Conservation (phyloP, 1,140 invertebrate genomes). For the Brachionus sp. region DNA sequence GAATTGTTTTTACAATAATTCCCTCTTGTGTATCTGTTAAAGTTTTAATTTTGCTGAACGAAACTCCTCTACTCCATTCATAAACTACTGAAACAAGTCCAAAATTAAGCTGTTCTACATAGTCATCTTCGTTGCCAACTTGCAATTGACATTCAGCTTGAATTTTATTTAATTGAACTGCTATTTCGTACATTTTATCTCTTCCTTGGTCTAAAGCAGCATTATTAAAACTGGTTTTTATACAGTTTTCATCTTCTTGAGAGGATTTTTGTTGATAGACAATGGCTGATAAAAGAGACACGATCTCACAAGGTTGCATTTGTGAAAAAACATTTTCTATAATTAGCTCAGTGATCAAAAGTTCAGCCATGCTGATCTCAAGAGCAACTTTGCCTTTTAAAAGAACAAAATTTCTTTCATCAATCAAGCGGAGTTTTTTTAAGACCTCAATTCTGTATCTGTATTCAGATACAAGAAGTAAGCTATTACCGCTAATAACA, state of each 20-base stretch:
- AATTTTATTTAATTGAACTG: constrained; percentile 61
- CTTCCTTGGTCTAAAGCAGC: constrained; percentile 60
- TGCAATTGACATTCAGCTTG: constrained; percentile 64
- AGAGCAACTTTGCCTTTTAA: constrained; percentile 90
- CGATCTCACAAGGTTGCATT: constrained; percentile 81
- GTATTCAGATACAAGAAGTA: constrained; percentile 73
- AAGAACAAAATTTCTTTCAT: constrained; percentile 70
- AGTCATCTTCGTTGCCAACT: constrained; percentile 60
- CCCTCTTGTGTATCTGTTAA: constrained; percentile 68
- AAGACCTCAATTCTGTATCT: constrained; percentile 72
- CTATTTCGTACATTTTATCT: constrained; percentile 61
- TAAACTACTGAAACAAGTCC: constrained; percentile 87
- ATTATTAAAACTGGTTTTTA: constrained; percentile 45
- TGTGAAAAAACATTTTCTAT: constrained; percentile 83
- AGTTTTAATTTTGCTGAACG: constrained; percentile 11
- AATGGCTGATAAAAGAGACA: constrained; percentile 80
- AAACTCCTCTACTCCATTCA: constrained; percentile 77
- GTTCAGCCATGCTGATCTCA: constrained; percentile 85
- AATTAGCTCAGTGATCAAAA: constrained; percentile 92
- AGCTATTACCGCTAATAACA: constrained; percentile 75
- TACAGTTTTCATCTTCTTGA: constrained; percentile 32
- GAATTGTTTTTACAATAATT: constrained; percentile 93
- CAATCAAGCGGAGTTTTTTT: constrained; percentile 68
- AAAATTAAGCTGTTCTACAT: constrained; percentile 75
- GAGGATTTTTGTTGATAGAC: constrained; percentile 79